Evolutionary conservation across 2,888 invertebrate genomes (phyloP).

Genomic region (Malachius bipustulatus): DNA sequence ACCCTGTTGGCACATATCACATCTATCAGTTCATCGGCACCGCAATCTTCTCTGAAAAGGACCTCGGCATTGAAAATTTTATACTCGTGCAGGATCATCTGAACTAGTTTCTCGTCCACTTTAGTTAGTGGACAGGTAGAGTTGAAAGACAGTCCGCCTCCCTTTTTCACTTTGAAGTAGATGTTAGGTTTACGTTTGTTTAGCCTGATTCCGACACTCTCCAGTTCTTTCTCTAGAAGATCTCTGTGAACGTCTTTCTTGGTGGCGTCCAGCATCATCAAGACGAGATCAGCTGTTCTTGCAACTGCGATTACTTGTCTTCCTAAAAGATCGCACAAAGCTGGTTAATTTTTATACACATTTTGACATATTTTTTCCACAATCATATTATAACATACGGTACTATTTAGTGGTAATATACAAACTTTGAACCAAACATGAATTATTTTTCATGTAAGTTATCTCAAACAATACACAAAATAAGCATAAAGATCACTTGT

Average conservation of each 20-base stretch:
- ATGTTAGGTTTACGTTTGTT: constrained; percentile 95
- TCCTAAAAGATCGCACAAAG: no score
- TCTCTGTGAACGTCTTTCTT: constrained; percentile 93
- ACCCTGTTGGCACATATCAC: constrained; percentile 93
- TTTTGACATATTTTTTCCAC: no score
- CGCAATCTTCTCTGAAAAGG: constrained; percentile 90
- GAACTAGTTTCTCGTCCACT: constrained; percentile 93
- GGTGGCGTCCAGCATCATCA: constrained; percentile 99
- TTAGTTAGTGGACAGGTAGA: constrained; percentile 87
- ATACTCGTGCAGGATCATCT: constrained; percentile 96
- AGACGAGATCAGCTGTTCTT: constrained; percentile 90
- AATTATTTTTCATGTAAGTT: no score
- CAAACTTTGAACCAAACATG: no score
- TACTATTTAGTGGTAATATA: no score
- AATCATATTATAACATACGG: no score
- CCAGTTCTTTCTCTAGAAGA: constrained; percentile 86
- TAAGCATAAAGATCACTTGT: no score
- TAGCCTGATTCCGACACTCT: constrained; percentile 93
- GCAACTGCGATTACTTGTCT: constrained; percentile 89
- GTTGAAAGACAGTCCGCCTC: constrained; percentile 94
- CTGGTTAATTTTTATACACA: no score
- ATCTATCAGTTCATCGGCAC: constrained; percentile 94
- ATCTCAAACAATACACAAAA: no score
- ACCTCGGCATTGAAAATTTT: constrained; percentile 96
- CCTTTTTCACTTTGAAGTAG: constrained; percentile 97